Evolutionary conservation across 2,888 invertebrate genomes (phyloP).

Genomic region (Agelastica alni): DNA sequence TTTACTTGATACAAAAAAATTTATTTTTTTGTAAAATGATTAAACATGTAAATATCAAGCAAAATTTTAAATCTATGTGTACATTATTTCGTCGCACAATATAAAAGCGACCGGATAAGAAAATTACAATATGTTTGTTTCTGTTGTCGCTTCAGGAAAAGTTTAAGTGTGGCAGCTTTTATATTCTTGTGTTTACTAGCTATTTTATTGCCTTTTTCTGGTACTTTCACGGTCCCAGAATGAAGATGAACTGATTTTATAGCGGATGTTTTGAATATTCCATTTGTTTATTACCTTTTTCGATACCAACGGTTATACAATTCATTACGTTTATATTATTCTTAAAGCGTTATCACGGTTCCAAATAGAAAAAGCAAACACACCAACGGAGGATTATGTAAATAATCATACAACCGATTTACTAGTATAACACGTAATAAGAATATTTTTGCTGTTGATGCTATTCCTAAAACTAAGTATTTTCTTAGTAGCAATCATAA

Average conservation of each 20-base stretch:
- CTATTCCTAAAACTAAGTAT: too few species aligned
- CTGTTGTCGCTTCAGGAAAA: constrained; percentile 10
- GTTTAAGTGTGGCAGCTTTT: constrained; percentile 9
- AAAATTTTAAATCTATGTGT: too few species aligned
- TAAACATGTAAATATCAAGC: too few species aligned
- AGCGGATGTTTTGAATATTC: constrained; percentile 7
- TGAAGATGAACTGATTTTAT: constrained; percentile 15
- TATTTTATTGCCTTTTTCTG: constrained; percentile 8
- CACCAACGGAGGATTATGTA: too few species aligned
- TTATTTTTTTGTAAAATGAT: too few species aligned
- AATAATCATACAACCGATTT: too few species aligned
- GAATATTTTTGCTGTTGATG: too few species aligned
- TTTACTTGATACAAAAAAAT: too few species aligned
- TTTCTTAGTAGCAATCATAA: too few species aligned
- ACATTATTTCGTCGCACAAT: neutral
- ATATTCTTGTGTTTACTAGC: constrained; percentile 12
- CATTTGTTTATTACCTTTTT: constrained; percentile 7
- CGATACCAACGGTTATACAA: neutral
- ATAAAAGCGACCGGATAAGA: neutral
- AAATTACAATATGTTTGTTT: constrained; percentile 9
- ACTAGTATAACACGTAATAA: too few species aligned
- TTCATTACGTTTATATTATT: neutral
- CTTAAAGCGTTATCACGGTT: too few species aligned
- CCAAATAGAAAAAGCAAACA: too few species aligned
- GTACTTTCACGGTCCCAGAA: constrained; percentile 8